Evolutionary conservation across 2,797 vertebrate genomes (phyloP), one percentile per base, ranked within the genome.

Genomic region (Borostomias antarcticus): DNA sequence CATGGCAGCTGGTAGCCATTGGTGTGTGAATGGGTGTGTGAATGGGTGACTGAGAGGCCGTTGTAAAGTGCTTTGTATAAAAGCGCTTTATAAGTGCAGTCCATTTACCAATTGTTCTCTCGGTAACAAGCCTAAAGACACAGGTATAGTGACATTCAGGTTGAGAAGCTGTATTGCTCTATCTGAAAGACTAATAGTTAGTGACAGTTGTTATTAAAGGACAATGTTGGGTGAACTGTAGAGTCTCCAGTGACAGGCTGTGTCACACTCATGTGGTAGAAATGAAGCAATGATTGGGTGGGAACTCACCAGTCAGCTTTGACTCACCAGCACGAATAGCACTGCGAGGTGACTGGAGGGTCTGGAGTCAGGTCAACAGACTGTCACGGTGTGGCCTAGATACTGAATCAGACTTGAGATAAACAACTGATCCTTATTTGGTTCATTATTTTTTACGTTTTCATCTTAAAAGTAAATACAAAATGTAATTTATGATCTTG

Each of bases 291-390:
- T 83, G 84, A 80, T 77, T 78, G 83, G 79, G 64, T 82, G 72
- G 81, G 66, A 71, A 79, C 69, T 65, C 64, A 28, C 67, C 66
- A 11, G 73, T 83, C 86, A 84, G 70, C 77, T 70, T 71, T 87
- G 87, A 91, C 82, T 87, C 85, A 87, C 76, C 69, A 21, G 58
- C 66, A 57, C 72, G 59, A 80, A 84, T 71, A 82, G 62, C 80
- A 78, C 72, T 78, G 66, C 73, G 28, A 70, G 71, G 74, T 72
- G 37, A 59, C 66, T 64, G 4, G 15, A 66, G 47, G 69, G 58
- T 59, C 61, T 60, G 71, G 71, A 79, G 68, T 37, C 73, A 74
- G 69, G 76, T 77, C 82, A 66, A 1, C 47, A 58, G 23, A 35
- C 57, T 23, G 33, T 13, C 33, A 23, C 19, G 53, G 15, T 30